phyloP scores from a whole-genome alignment of 1,140 invertebrate genomes.

The Pseudomyrmex cubaensis region DNA sequence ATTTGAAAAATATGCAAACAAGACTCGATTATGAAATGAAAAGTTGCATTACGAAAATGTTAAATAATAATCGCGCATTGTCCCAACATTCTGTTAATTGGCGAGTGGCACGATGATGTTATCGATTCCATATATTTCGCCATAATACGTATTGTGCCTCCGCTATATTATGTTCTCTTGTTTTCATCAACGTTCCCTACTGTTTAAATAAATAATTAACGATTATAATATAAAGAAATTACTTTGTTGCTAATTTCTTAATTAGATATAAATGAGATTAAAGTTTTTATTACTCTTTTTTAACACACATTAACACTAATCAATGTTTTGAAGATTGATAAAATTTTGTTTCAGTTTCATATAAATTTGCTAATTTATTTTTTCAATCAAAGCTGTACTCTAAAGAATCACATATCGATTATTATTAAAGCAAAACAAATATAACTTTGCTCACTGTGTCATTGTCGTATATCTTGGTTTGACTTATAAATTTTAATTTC shows the following conservation, averaged over 20 bases:
- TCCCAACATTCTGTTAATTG: constrained; percentile 32
- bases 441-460: too few relatives aligned
- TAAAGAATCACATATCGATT: too few relatives aligned
- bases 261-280: too few relatives aligned
- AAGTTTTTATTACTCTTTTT: too few relatives aligned
- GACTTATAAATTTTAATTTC: not conserved
- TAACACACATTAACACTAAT: too few relatives aligned
- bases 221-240: not conserved
- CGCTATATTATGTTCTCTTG: not conserved
- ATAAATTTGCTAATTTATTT: too few relatives aligned
- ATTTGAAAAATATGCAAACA: constrained; percentile 24
- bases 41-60: constrained; percentile 30
- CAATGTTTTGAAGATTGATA: too few relatives aligned
- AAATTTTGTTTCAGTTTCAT: too few relatives aligned
- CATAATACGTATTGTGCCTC: not conserved
- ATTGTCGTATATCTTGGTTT: too few relatives aligned
- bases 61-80: constrained; percentile 35
- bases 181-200: not conserved
- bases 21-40: constrained; percentile 23
- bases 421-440: too few relatives aligned
- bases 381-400: too few relatives aligned
- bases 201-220: not conserved
- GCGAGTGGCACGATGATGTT: not conserved
- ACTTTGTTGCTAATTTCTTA: not conserved
- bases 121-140: constrained; percentile 27